Base-by-base conservation (phyloP, 2,888 invertebrate species). In the Leistus spinibarbis region DNA sequence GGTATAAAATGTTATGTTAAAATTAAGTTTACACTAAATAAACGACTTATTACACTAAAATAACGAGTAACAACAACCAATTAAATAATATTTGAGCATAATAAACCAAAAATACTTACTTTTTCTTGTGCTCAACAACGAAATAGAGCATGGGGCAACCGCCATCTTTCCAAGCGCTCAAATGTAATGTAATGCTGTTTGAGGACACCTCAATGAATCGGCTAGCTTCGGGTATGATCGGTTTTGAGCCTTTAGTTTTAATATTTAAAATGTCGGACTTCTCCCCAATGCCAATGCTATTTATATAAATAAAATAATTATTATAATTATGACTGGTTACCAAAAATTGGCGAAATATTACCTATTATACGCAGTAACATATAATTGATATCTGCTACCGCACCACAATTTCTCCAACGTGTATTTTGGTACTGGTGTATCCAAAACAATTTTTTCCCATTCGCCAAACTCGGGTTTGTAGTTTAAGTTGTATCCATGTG, bases 81-180 rank as follows among this genome's bases (percentile, higher is more conserved):
- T n/a, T n/a, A n/a, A n/a, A n/a, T n/a, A n/a, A n/a, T n/a, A n/a
- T n/a, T n/a, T n/a, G n/a, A n/a, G n/a, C n/a, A n/a, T n/a, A n/a
- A n/a, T n/a, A n/a, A n/a, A n/a, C n/a, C 40, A 2, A 16, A 56
- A 19, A 2, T 0, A 82, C 86, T 86, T 87, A 96, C 96, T 94
- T 95, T 85, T 95, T 95, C 87, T 95, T 96, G 84, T 97, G 95
- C 86, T 97, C 96, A 67, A 98, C 95, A 78, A 97, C 96, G 85
- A 97, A 98, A 84, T 96, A 95, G 78, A 94, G 90, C 94, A 98
- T 97, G 17, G 96, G 95, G 84, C 98, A 98, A 76, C 97, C 97
- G 72, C 97, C 96, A 84, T 96, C 96, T 76, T 93, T 92, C 98
- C 98, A 98, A 77, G 97, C 93, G 82, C 92, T 94, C 80, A 98